Evolutionary conservation across 2,113 vertebrate species (phyloP).

Genomic region (Chroicocephalus ridibundus): DNA sequence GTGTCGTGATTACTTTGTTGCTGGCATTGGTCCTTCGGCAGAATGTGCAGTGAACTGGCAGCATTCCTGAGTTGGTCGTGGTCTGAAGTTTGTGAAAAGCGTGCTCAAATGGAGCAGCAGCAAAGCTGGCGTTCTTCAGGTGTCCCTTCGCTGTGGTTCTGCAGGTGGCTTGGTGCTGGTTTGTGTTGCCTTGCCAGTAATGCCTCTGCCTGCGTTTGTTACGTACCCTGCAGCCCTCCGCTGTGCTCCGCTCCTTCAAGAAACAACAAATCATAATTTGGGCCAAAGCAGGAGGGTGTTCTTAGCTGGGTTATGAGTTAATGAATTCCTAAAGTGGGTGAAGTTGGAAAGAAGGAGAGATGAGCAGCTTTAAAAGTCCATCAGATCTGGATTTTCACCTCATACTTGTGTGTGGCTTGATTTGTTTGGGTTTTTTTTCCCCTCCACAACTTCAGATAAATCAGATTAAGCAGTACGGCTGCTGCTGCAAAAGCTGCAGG

Average conservation of each 20-base stretch:
- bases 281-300: not conserved
- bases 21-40: not conserved
- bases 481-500: not conserved
- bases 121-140: not conserved
- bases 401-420: rapidly evolving
- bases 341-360: not conserved
- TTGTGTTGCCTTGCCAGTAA: not conserved
- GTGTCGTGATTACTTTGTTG: not conserved
- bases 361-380: not conserved
- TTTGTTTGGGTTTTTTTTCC: not conserved
- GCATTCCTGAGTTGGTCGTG: not conserved
- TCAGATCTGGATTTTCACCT: not conserved
- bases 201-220: not conserved
- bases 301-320: not conserved
- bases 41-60: not conserved
- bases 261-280: rapidly evolving
- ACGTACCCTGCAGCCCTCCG: not conserved
- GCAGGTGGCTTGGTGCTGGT: not conserved
- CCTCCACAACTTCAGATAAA: not conserved
- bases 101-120: not conserved
- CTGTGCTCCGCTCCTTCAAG: not conserved
- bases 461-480: not conserved
- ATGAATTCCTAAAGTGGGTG: not conserved
- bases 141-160: not conserved
- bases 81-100: not conserved